A percentile compares a stretch with the other conserved stretches of the same genome.
Conservation (phyloP, 2,797 vertebrate genomes). For the Toxotes lorentzi region DNA sequence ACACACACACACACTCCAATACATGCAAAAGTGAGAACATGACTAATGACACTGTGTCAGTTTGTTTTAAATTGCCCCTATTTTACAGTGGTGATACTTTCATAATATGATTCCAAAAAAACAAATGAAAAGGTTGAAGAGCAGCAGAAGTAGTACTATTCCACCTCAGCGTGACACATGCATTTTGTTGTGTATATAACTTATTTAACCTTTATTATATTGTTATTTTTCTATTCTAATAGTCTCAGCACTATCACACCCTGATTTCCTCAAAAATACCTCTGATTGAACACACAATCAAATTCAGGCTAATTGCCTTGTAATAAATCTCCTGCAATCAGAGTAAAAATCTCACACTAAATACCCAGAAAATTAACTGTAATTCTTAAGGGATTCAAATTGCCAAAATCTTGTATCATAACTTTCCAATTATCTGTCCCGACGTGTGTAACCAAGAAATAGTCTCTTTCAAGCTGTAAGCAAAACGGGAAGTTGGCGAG, state of each 20-base stretch:
- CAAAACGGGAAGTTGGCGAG: slow-evolving; percentile 39
- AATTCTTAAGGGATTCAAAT: slow-evolving; percentile 29
- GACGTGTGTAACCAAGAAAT: slow-evolving; percentile 40
- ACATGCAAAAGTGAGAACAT: slow-evolving; percentile 51
- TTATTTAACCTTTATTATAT: slow-evolving; percentile 6
- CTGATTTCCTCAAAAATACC: neutral
- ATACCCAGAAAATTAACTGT: slow-evolving; percentile 29
- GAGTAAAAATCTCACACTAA: slow-evolving; percentile 12
- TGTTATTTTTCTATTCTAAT: slow-evolving; percentile 11
- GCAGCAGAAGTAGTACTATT: neutral
- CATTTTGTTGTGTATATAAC: neutral
- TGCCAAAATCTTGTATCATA: slow-evolving; percentile 34
- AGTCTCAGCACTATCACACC: neutral
- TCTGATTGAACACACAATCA: neutral
- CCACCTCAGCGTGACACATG: neutral
- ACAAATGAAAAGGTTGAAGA: slow-evolving; percentile 7
- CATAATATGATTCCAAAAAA: slow-evolving; percentile 14
- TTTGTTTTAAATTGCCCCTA: slow-evolving; percentile 46
- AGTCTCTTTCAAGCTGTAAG: slow-evolving; percentile 39
- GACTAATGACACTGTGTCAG: slow-evolving; percentile 55
- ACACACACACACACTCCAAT: slow-evolving; percentile 29
- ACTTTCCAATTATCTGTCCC: slow-evolving; percentile 56
- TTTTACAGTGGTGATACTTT: slow-evolving; percentile 39
- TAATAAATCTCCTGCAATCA: slow-evolving; percentile 18
- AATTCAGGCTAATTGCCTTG: slow-evolving; percentile 19